Base-by-base conservation (phyloP, 2,113 vertebrate species). In the Ptyas mucosa region DNA sequence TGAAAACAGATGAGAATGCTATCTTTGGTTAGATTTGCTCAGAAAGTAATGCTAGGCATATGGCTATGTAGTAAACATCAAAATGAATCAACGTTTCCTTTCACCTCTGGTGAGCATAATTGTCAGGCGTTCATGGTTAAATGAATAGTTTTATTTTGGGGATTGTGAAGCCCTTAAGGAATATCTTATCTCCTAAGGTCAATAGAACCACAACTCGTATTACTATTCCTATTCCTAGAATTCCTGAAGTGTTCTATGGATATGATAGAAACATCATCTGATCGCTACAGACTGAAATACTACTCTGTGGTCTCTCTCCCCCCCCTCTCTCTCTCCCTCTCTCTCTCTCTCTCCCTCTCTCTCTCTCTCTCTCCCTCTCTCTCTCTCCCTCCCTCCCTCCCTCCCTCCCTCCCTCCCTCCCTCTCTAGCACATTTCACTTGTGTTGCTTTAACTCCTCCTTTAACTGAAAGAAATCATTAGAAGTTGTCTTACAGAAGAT, bases 1-100 rank as follows among this genome's bases (percentile, higher is more conserved):
- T 88, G 91, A 92, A 91, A 92, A 23, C 4, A 49, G 92, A 90
- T 15, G 43, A 51, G 14, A 75, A 94, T 92, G 10, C 23, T 57
- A 49, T 90, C 93, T 94, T 93, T 29, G 43, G 69, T 90, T 21
- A 94, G 7, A 43, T 90, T 91, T 53, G 29, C 1, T n/a, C 43
- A 1, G 11, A 94, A 95, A 94, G 0, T 90, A 52, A 2, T 24
- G 52, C n/a, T 64, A 91, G 89, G 24, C 55, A 87, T 87, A 90
- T 15, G 87, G 69, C 5, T 49, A 90, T 94, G n/a, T 86, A 86
- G 53, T 69, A 87, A 93, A 95, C 89, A 95, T 90, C 43, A 55
- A 91, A 93, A 43, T 12, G 55, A 52, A 92, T 57, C 49, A 58
- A 5, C 2, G 18, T 49, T 90, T 54, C 20, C 29, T 5, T 90